phyloP scores from a whole-genome alignment of 2,113 vertebrate genomes.

The Corythoichthys intestinalis region DNA sequence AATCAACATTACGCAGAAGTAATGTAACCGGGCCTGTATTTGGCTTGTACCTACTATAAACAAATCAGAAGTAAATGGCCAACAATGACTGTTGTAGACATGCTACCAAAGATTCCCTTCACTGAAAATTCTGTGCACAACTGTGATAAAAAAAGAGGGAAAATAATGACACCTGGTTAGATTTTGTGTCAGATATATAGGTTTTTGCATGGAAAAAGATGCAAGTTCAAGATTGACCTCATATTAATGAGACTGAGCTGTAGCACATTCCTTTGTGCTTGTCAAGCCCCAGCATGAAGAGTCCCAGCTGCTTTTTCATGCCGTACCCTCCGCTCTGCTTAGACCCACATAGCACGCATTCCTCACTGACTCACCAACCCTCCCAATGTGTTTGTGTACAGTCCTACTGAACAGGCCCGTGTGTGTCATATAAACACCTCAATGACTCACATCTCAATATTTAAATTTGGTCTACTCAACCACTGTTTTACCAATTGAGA shows the following conservation, averaged over 20 bases:
- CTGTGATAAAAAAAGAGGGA: neutral
- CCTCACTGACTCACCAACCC: slow-evolving; percentile 62
- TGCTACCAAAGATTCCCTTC: neutral
- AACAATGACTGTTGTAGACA: neutral
- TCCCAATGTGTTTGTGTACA: slow-evolving; percentile 17
- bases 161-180: neutral
- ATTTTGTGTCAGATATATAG: neutral
- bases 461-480: slow-evolving; percentile 21
- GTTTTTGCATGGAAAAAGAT: neutral
- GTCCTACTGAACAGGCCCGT: slow-evolving; percentile 5
- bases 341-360: slow-evolving; percentile 55
- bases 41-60: neutral
- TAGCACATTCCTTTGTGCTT: slow-evolving; percentile 28
- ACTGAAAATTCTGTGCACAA: neutral
- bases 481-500: slow-evolving; percentile 26
- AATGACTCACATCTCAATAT: slow-evolving; percentile 51
- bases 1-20: neutral
- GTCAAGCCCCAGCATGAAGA: slow-evolving; percentile 56
- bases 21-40: neutral
- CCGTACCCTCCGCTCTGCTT: slow-evolving; percentile 33
- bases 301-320: slow-evolving; percentile 56
- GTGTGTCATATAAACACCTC: slow-evolving; percentile 42
- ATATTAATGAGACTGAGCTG: slow-evolving; percentile 27
- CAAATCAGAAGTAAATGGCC: neutral
- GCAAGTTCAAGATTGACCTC: slow-evolving; percentile 17